A percentile compares a stretch with the other conserved stretches of the same genome.
These are phyloP conservation scores for Philaethria dido DNA, from an alignment of 2,888 invertebrate species.

Conservation along the genomic window DNA sequence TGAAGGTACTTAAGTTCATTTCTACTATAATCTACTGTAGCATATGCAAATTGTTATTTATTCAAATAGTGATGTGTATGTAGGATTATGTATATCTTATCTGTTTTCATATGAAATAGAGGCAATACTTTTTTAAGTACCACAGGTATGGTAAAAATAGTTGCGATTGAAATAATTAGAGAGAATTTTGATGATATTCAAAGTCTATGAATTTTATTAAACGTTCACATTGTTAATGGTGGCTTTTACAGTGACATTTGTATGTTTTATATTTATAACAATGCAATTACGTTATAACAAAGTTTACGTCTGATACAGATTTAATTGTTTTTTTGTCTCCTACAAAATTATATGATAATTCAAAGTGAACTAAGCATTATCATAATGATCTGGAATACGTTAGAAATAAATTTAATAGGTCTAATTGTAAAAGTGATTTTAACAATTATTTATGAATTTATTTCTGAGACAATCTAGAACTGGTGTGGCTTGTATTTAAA, in stretches of 20 bases:
- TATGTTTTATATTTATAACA: slow-evolving; percentile 75
- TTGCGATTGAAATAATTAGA: slow-evolving; percentile 76
- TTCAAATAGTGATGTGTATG: slow-evolving; percentile 57
- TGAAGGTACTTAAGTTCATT: slow-evolving; percentile 67
- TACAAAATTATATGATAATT: slow-evolving; percentile 22
- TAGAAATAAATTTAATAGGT: slow-evolving; percentile 22
- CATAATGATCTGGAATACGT: slow-evolving; percentile 7
- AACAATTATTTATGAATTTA: slow-evolving; percentile 14
- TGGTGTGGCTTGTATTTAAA: slow-evolving; percentile 12
- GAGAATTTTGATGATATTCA: slow-evolving; percentile 40
- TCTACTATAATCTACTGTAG: slow-evolving; percentile 55
- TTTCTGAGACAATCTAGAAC: slow-evolving; percentile 22
- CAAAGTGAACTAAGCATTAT: slow-evolving; percentile 1
- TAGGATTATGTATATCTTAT: slow-evolving; percentile 74
- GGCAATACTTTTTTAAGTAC: slow-evolving; percentile 81
- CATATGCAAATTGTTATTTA: slow-evolving; percentile 65
- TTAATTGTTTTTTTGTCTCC: slow-evolving; percentile 51
- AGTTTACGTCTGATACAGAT: slow-evolving; percentile 77
- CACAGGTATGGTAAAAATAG: slow-evolving; percentile 80
- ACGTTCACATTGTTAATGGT: slow-evolving; percentile 34
- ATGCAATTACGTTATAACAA: slow-evolving; percentile 66
- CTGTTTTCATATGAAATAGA: slow-evolving; percentile 74
- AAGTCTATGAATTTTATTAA: slow-evolving; percentile 38
- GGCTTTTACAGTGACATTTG: slow-evolving; percentile 57
- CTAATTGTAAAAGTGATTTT: slow-evolving; percentile 16